phyloP scores from a whole-genome alignment of 2,888 invertebrate species.

The Patella depressa region DNA sequence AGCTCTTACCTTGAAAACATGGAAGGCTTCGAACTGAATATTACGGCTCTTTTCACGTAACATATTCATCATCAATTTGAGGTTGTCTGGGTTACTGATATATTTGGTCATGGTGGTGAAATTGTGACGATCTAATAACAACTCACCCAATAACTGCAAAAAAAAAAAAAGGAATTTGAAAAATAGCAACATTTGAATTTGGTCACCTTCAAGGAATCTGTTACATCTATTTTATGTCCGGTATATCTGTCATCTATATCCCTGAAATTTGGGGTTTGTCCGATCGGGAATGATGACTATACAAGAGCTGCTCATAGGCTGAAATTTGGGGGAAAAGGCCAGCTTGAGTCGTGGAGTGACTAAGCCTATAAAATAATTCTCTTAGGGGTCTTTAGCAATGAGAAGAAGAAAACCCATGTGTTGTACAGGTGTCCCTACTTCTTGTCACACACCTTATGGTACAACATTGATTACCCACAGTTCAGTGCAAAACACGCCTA shows the following conservation, averaged over 20 bases:
- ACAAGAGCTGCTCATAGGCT: too few relatives aligned
- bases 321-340: too few relatives aligned
- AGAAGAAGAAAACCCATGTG: too few relatives aligned
- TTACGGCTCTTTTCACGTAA: slow-evolving; percentile 98
- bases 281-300: too few relatives aligned
- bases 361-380: too few relatives aligned
- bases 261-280: not conserved
- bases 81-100: slow-evolving; percentile 99
- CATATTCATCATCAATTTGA: slow-evolving; percentile 99
- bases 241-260: not conserved
- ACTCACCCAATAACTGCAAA: slow-evolving; percentile 86
- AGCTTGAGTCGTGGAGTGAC: too few relatives aligned
- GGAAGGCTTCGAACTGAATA: slow-evolving; percentile 99
- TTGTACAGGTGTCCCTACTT: too few relatives aligned
- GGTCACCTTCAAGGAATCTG: not conserved
- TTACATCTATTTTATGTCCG: not conserved
- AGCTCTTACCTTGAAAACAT: slow-evolving; percentile 93
- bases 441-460: too few relatives aligned
- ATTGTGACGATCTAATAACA: slow-evolving; percentile 98
- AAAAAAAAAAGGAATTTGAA: not conserved
- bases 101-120: slow-evolving; percentile 92
- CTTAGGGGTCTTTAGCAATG: too few relatives aligned
- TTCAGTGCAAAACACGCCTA: too few relatives aligned
- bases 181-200: not conserved
- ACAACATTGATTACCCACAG: too few relatives aligned